These are phyloP conservation scores for Oreortyx pictus DNA, from an alignment of 2,797 vertebrate genomes.

Conservation along the genomic window DNA sequence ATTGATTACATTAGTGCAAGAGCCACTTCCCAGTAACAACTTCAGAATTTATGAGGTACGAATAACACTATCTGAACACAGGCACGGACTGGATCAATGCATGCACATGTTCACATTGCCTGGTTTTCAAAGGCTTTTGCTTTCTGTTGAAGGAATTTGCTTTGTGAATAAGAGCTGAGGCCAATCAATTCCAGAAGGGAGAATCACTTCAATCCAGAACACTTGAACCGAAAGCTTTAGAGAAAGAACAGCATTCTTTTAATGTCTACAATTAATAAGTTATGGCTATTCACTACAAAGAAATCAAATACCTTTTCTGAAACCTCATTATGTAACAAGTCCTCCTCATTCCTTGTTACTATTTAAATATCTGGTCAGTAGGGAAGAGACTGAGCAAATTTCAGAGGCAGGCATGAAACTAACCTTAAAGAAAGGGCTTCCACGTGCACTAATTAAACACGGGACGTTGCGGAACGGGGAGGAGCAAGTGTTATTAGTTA, in stretches of 20 bases:
- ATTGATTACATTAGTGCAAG: constrained; percentile 53
- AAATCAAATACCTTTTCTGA: not conserved
- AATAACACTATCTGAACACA: constrained; percentile 34
- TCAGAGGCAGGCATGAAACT: not conserved
- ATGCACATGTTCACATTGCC: not conserved
- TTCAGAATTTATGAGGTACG: constrained; percentile 27
- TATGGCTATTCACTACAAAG: not conserved
- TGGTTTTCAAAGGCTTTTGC: constrained; percentile 52
- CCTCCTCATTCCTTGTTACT: not conserved
- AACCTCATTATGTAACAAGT: not conserved
- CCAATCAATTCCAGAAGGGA: constrained; percentile 64
- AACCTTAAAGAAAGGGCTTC: not conserved
- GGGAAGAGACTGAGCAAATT: not conserved
- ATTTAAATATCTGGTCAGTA: not conserved
- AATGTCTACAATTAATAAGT: not conserved
- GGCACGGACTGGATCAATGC: constrained; percentile 42
- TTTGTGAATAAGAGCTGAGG: constrained; percentile 32
- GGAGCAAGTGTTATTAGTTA: not conserved
- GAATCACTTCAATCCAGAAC: constrained; percentile 30
- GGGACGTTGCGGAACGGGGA: not conserved
- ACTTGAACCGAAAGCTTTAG: not conserved
- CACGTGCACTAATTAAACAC: not conserved
- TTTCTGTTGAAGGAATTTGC: constrained; percentile 37
- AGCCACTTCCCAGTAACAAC: constrained; percentile 18
- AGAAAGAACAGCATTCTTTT: not conserved